Base-by-base conservation (phyloP, 2,113 vertebrate genomes). In the Empidonax traillii region DNA sequence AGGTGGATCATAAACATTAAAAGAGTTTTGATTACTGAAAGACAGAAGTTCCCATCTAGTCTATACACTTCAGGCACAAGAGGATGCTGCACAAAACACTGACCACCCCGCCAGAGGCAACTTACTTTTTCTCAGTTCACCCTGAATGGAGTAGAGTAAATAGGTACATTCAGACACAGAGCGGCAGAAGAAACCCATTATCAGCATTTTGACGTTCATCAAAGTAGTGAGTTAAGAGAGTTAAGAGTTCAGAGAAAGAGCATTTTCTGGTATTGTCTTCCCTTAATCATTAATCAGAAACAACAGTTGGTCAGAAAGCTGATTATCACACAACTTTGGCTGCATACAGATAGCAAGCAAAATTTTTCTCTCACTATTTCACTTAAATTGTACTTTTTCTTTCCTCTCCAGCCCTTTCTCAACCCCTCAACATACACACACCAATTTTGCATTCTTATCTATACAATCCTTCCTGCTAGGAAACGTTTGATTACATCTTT, bases 1-100 rank as follows among this genome's bases (percentile, higher is more conserved):
- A 5, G 6, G 5, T 4, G 3, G 4, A 39, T 19, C 1, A 5
- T 17, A 28, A 83, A n/a, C 3, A 0, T 10, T 8, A 58, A 33
- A 35, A 33, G 13, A 51, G 10, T 52, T 76, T 39, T 53, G 30
- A 18, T 69, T 56, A 44, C 52, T 66, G 31, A 56, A 35, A 56
- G 27, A 55, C 4, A 72, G 17, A 65, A 56, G 65, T 24, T 80
- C 20, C 44, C 63, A 6, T 10, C 31, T 43, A 21, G 10, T 19
- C 43, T 33, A 12, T 17, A 14, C 6, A 7, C 55, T 55, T 49
- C 24, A 20, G 46, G 49, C 3, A 3, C 35, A 47, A 41, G 16
- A 56, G 12, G 52, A 55, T 37, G 71, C 9, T 6, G 2, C 14
- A 52, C 1, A 1, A 27, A 84, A 59, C 85, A 58, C 46, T 14